A percentile compares a stretch with the other conserved stretches of the same genome.
phyloP scores from a whole-genome alignment of 2,888 invertebrate genomes.

The Apeira syringaria region DNA sequence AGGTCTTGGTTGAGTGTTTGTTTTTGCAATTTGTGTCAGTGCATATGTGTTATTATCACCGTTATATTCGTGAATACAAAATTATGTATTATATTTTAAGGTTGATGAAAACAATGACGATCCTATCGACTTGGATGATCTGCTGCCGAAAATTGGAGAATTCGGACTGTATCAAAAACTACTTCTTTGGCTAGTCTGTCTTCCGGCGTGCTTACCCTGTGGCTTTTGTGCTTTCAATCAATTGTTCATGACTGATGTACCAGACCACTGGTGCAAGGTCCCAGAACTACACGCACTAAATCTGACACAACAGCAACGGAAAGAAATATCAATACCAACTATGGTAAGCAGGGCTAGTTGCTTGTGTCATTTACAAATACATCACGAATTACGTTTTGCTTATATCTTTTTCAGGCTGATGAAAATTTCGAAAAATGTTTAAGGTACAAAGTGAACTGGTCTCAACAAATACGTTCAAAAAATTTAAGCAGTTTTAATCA shows the following conservation, averaged over 20 bases:
- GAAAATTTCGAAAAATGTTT: conserved; percentile 87
- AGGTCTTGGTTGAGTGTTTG: no score
- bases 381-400: no score
- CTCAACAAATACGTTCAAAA: conserved; percentile 68
- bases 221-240: conserved; percentile 97
- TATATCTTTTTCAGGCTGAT: conserved; percentile 55
- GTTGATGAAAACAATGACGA: conserved; percentile 34
- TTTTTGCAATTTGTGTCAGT: no score
- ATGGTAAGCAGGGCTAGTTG: conserved; percentile 51
- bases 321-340: conserved; percentile 86
- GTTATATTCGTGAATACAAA: no score
- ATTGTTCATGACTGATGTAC: conserved; percentile 94
- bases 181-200: conserved; percentile 92
- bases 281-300: conserved; percentile 84
- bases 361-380: no score
- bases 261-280: conserved; percentile 93
- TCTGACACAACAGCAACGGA: conserved; percentile 83
- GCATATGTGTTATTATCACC: no score
- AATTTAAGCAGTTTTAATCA: conserved; percentile 55
- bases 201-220: conserved; percentile 95
- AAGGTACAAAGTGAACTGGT: conserved; percentile 90
- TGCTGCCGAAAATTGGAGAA: conserved; percentile 93
- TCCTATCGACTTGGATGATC: conserved; percentile 91
- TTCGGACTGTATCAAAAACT: conserved; percentile 95
- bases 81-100: no score